Evolutionary conservation across 2,797 vertebrate genomes (phyloP).

Genomic region (Loriculus beryllinus): DNA sequence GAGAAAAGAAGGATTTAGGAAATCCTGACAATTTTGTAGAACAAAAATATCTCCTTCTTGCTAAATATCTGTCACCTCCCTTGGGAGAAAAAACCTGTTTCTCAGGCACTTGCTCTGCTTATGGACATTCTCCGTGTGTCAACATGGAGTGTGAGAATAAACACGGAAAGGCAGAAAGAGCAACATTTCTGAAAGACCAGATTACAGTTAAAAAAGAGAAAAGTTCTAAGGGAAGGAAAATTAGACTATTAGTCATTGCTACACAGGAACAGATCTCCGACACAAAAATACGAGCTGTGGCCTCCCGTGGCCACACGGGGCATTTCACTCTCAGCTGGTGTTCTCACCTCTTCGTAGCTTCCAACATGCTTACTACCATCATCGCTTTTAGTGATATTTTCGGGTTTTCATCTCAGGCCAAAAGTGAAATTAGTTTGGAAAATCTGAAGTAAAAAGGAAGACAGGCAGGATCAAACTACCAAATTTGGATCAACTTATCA

Average conservation of each 20-base stretch:
- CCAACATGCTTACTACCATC: background rate
- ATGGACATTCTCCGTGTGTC: background rate
- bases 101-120: constrained; percentile 1
- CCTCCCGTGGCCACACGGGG: background rate
- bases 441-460: background rate
- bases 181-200: background rate
- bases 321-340: background rate
- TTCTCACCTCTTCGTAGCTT: background rate
- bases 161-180: background rate
- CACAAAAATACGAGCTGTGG: background rate
- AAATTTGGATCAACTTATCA: background rate
- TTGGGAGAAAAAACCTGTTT: background rate
- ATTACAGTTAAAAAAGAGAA: background rate
- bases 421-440: background rate
- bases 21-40: background rate
- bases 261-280: background rate
- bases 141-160: background rate
- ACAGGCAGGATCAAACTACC: background rate
- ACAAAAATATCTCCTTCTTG: background rate
- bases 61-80: background rate
- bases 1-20: constrained; percentile 3
- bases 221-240: background rate
- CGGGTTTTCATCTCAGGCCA: background rate
- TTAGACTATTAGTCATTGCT: background rate
- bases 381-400: background rate